A percentile compares a stretch with the other conserved stretches of the same genome.
phyloP scores from a whole-genome alignment of 2,888 invertebrate genomes.

The Chorisops tibialis region DNA sequence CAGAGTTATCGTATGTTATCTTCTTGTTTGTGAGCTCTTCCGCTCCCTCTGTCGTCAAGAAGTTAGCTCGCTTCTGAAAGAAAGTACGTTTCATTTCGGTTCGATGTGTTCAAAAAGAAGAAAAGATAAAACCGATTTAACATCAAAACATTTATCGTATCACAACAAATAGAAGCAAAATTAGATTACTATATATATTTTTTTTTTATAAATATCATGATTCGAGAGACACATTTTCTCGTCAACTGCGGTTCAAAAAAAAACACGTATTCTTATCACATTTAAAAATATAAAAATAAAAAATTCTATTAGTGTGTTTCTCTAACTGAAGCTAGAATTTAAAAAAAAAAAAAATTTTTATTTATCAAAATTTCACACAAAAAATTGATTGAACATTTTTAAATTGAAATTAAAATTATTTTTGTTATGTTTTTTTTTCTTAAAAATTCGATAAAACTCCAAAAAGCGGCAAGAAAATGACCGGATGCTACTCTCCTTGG shows the following conservation, averaged over 20 bases:
- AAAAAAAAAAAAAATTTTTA: background rate
- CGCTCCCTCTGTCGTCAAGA: no score
- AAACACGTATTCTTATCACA: background rate
- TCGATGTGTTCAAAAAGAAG: no score
- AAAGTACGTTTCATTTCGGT: no score
- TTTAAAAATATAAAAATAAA: background rate
- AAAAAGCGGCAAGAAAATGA: constrained; percentile 62
- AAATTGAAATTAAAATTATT: constrained; percentile 20
- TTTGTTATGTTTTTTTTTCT: constrained; percentile 27
- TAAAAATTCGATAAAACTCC: constrained; percentile 31
- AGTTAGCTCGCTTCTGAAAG: no score
- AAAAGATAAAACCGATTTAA: no score
- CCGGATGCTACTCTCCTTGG: constrained; percentile 86
- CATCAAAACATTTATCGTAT: no score
- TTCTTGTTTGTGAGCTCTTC: no score
- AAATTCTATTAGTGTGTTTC: background rate
- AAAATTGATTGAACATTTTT: background rate
- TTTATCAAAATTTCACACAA: background rate
- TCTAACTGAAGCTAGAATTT: background rate
- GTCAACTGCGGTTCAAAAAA: constrained; percentile 35
- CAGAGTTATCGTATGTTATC: no score
- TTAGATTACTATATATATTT: background rate
- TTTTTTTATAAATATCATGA: background rate
- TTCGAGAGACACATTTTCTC: constrained; percentile 33
- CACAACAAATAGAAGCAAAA: no score